Evolutionary conservation across 2,113 vertebrate genomes (phyloP).

Genomic region (Chaetodon auriga): DNA sequence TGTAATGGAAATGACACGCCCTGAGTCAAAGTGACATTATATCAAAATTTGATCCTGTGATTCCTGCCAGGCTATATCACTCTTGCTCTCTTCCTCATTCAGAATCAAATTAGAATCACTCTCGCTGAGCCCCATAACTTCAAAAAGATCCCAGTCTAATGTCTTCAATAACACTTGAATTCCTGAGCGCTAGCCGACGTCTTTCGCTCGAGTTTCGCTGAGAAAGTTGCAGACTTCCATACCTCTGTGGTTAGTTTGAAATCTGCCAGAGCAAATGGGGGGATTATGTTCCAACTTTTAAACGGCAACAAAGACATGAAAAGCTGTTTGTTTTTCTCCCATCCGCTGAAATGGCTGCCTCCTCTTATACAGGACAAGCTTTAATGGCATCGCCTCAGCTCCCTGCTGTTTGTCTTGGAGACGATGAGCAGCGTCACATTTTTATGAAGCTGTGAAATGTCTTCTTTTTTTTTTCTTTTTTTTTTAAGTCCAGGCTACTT

Average conservation of each 20-base stretch:
- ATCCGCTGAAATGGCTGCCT: slow-evolving; percentile 31
- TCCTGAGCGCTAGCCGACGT: slow-evolving; percentile 22
- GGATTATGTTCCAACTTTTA: slow-evolving; percentile 59
- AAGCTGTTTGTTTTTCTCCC: slow-evolving; percentile 51
- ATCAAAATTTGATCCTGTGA: slow-evolving; percentile 72
- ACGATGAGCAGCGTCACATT: slow-evolving; percentile 43
- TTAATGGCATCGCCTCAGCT: slow-evolving; percentile 39
- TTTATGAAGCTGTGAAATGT: slow-evolving; percentile 59
- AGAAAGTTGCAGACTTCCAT: slow-evolving; percentile 37
- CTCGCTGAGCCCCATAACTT: slow-evolving; percentile 53
- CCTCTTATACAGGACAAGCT: slow-evolving; percentile 21
- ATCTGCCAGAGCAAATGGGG: slow-evolving; percentile 37
- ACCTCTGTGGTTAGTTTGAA: slow-evolving; percentile 45
- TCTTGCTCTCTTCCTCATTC: slow-evolving; percentile 55
- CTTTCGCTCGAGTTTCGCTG: slow-evolving; percentile 41
- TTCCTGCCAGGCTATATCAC: slow-evolving; percentile 65
- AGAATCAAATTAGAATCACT: slow-evolving; percentile 70
- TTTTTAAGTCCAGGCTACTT: slow-evolving; percentile 23
- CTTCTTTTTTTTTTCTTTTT: slow-evolving; percentile 23
- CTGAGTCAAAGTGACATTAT: slow-evolving; percentile 78
- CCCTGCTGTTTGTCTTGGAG: slow-evolving; percentile 42
- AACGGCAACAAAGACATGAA: slow-evolving; percentile 47
- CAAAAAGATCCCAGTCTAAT: slow-evolving; percentile 51
- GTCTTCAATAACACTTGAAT: slow-evolving; percentile 64
- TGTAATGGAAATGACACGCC: slow-evolving; percentile 69